Percentiles rank a stretch among this genome's conserved stretches.
Evolutionary conservation across 2,113 vertebrate species (phyloP).

Genomic region (Aplodontia rufa): DNA sequence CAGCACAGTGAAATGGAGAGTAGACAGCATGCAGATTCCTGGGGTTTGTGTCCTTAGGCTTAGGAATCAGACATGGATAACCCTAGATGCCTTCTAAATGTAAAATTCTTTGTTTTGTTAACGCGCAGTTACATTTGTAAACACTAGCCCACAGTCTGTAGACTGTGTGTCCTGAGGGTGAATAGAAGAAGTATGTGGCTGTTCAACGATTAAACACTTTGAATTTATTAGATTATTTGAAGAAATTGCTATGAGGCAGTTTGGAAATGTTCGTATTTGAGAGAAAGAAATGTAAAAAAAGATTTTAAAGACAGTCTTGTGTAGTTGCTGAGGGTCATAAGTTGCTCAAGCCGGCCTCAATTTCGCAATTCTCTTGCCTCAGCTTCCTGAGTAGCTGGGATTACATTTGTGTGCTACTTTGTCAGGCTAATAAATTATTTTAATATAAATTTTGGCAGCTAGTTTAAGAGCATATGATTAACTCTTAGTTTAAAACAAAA

Average conservation of each 20-base stretch:
- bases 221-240: constrained; percentile 25
- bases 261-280: neutral
- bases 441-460: constrained; percentile 11
- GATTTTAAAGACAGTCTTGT: too few species aligned
- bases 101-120: constrained; percentile 41
- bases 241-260: constrained; percentile 3
- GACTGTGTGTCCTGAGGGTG: constrained; percentile 27
- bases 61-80: neutral
- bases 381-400: neutral
- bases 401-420: neutral
- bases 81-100: neutral
- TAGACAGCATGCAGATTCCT: neutral
- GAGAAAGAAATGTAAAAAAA: too few species aligned
- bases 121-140: constrained; percentile 19
- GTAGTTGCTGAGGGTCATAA: neutral
- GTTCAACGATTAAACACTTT: constrained; percentile 28
- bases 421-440: neutral
- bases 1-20: neutral
- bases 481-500: constrained; percentile 43
- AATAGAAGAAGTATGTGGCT: constrained; percentile 28
- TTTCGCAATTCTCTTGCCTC: neutral
- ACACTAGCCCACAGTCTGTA: neutral
- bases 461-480: constrained; percentile 18
- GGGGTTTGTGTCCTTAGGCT: neutral
- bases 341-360: neutral